phyloP scores from a whole-genome alignment of 2,113 vertebrate genomes.

The Rissa tridactyla region DNA sequence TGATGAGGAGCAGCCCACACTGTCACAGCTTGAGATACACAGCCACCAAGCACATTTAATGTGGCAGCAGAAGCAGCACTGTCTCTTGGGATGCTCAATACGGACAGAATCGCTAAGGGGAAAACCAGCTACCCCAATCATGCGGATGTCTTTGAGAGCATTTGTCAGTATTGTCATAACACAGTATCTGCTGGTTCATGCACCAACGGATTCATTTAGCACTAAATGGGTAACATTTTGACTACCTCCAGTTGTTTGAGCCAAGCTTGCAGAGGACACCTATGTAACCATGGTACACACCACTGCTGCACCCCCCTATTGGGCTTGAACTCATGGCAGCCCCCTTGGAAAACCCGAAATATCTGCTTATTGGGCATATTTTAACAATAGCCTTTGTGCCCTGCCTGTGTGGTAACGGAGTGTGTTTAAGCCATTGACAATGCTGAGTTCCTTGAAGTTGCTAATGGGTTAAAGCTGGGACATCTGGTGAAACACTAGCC shows the following conservation, averaged over 20 bases:
- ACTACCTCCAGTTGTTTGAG: background rate
- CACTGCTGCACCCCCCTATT: background rate
- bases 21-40: background rate
- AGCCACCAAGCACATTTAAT: background rate
- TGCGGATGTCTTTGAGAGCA: accelerated
- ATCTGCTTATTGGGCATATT: constrained; percentile 11
- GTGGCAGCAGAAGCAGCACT: background rate
- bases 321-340: constrained; percentile 2
- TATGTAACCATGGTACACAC: background rate
- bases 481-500: constrained; percentile 91
- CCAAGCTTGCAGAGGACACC: background rate
- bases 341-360: background rate
- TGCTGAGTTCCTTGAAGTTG: constrained; percentile 59
- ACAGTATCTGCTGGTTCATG: background rate
- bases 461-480: constrained; percentile 82
- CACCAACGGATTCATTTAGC: background rate
- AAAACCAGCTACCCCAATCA: background rate
- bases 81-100: background rate
- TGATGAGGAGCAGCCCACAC: background rate
- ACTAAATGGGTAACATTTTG: background rate
- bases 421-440: constrained; percentile 9
- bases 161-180: background rate
- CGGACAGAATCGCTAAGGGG: background rate
- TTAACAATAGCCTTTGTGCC: constrained; percentile 28
- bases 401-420: background rate